A percentile compares a stretch with the other conserved stretches of the same genome.
Evolutionary conservation across 2,797 vertebrate species (phyloP).

Genomic region (Hylomyscus alleni): DNA sequence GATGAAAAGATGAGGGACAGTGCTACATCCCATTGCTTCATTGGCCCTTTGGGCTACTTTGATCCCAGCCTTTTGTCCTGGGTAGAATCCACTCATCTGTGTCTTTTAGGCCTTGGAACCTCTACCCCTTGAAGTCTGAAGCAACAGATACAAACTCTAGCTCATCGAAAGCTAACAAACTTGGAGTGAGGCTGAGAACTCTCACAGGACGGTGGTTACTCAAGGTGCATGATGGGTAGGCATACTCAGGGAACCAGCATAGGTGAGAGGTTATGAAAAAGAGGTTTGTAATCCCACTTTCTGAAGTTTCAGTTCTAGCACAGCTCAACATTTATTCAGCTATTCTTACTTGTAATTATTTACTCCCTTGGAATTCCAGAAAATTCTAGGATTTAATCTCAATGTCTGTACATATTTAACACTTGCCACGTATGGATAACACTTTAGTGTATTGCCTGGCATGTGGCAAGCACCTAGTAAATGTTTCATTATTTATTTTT

Average conservation of each 20-base stretch:
- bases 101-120: not conserved
- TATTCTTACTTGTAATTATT: not conserved
- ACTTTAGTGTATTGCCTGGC: not conserved
- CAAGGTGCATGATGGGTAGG: not conserved
- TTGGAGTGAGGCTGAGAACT: not conserved
- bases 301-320: conserved; percentile 14
- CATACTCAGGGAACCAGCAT: not conserved
- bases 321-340: not conserved
- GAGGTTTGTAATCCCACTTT: not conserved
- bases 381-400: conserved; percentile 15
- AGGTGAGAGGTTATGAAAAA: not conserved
- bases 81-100: not conserved
- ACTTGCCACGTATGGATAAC: not conserved
- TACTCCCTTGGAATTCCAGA: conserved; percentile 37
- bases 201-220: not conserved
- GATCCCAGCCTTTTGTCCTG: not conserved
- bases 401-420: not conserved
- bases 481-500: not conserved
- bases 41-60: not conserved
- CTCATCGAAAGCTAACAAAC: not conserved
- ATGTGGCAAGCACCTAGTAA: not conserved
- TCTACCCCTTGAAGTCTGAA: not conserved
- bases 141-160: not conserved
- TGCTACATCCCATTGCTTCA: no score
- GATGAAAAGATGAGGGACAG: not conserved